Conservation (phyloP, 2,888 invertebrate genomes). For the Pheosia gnoma region DNA sequence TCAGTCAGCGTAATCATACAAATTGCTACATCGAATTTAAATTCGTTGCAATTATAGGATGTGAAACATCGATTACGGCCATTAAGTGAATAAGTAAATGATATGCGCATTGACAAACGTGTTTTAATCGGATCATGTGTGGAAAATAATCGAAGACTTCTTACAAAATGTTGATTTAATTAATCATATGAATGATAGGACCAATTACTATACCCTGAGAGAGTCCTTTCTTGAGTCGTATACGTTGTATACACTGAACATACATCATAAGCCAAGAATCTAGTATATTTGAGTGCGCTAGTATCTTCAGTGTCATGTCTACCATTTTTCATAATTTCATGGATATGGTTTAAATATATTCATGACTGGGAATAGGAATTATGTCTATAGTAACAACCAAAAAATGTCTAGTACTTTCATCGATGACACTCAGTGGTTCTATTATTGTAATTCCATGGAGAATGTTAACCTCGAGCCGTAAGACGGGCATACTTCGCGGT, state of each 20-base stretch:
- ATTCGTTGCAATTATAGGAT: not conserved
- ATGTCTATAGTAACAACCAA: not conserved
- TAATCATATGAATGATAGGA: no score
- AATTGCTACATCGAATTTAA: not conserved
- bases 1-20: constrained; percentile 6
- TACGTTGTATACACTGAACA: no score
- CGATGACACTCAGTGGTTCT: not conserved
- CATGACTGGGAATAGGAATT: no score
- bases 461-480: not conserved
- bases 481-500: not conserved
- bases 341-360: no score
- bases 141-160: not conserved
- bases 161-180: no score
- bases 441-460: not conserved
- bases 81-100: not conserved
- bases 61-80: not conserved
- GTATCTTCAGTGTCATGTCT: no score
- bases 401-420: not conserved
- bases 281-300: no score
- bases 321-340: no score
- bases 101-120: not conserved
- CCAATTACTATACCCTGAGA: no score
- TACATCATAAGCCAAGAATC: no score
- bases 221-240: no score
- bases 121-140: not conserved